Evolutionary conservation across 2,113 vertebrate genomes (phyloP).

Genomic region (Hyperopisus bebe): DNA sequence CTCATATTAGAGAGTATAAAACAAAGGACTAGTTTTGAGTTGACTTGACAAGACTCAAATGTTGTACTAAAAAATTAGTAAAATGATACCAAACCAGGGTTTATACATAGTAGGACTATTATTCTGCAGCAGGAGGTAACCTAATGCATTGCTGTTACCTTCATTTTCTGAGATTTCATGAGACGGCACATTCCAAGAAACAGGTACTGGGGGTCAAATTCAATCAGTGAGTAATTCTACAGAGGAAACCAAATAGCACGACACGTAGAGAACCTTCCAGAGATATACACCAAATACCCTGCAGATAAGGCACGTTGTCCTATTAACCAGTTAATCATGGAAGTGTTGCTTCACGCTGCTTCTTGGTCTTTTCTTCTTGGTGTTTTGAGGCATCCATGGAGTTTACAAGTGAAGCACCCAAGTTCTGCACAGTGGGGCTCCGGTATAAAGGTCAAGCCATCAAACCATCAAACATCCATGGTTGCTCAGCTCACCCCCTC

Average conservation of each 20-base stretch:
- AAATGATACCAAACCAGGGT: not conserved
- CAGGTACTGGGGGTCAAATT: not conserved
- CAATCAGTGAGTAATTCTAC: not conserved
- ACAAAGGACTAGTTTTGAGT: not conserved
- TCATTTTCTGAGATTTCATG: not conserved
- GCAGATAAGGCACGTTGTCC: slow-evolving; percentile 10
- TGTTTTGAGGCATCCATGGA: not conserved
- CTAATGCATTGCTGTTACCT: not conserved
- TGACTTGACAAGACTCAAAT: not conserved
- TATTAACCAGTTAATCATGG: slow-evolving; percentile 9
- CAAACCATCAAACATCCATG: not conserved
- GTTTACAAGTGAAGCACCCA: not conserved
- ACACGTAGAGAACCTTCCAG: not conserved
- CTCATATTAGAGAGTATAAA: not conserved
- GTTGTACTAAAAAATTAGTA: not conserved
- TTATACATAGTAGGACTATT: not conserved
- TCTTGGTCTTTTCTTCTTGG: not conserved
- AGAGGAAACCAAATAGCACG: not conserved
- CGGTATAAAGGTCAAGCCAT: not conserved
- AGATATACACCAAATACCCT: not conserved
- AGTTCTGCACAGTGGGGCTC: not conserved
- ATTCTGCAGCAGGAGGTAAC: not conserved
- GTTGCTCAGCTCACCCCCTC: not conserved
- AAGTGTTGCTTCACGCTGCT: not conserved
- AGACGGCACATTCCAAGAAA: not conserved